Percentiles rank a stretch among this genome's conserved stretches.
These are phyloP conservation scores for Dryobota labecula DNA, from an alignment of 2,888 invertebrate genomes.

Conservation along the genomic window DNA sequence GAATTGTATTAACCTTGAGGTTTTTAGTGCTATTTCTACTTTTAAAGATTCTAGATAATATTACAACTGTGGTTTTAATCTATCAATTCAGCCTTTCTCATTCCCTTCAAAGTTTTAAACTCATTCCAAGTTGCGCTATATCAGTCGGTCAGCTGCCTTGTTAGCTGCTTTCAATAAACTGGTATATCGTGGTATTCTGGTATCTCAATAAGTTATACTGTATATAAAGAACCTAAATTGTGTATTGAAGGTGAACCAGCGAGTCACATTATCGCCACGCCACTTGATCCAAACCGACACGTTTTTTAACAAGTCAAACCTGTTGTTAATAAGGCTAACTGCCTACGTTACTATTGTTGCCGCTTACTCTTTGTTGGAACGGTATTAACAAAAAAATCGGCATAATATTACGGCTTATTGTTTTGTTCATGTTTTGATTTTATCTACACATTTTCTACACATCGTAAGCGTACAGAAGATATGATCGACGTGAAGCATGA, in stretches of 20 bases:
- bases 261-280: constrained; percentile 32
- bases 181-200: background rate
- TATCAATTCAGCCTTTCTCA: background rate
- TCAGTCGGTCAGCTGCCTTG: background rate
- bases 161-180: background rate
- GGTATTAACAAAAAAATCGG: constrained; percentile 50
- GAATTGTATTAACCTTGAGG: background rate
- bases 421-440: constrained; percentile 54
- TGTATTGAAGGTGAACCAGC: constrained; percentile 53
- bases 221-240: constrained; percentile 39
- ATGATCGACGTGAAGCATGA: constrained; percentile 16
- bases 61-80: background rate
- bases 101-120: background rate
- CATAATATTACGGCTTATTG: constrained; percentile 50
- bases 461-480: constrained; percentile 15
- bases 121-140: background rate
- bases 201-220: constrained; percentile 13
- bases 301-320: constrained; percentile 58
- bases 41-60: background rate
- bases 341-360: constrained; percentile 55
- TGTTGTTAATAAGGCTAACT: constrained; percentile 59
- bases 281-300: constrained; percentile 49
- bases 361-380: constrained; percentile 50
- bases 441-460: constrained; percentile 37
- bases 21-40: background rate